A percentile compares a stretch with the other conserved stretches of the same genome.
Evolutionary conservation across 1,140 invertebrate genomes (phyloP).

Genomic region (Galleria mellonella): DNA sequence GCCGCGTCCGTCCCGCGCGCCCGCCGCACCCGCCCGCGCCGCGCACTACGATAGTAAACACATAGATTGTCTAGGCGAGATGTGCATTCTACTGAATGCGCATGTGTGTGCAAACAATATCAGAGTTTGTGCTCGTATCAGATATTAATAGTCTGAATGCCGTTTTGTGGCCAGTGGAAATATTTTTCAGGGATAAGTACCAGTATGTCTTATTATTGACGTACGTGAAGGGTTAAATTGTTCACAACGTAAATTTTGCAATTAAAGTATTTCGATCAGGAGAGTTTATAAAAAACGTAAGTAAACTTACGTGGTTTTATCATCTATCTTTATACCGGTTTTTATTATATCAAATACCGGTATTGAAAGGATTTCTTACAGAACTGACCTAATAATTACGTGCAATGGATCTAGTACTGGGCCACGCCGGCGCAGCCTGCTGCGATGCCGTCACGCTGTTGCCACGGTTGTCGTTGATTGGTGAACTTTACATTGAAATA

Average conservation of each 20-base stretch:
- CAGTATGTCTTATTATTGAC: slow-evolving; percentile 5
- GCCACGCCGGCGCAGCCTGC: no score
- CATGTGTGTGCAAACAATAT: slow-evolving; percentile 5
- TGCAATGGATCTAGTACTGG: no score
- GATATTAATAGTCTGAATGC: slow-evolving; percentile 21
- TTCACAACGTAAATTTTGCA: no score
- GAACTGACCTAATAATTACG: no score
- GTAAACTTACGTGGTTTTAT: no score
- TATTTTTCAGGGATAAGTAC: slow-evolving; percentile 27
- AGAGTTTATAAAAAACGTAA: no score
- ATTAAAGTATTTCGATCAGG: no score
- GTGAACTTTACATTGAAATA: slow-evolving; percentile 23
- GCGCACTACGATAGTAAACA: slow-evolving; percentile 30
- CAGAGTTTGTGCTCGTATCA: slow-evolving; percentile 2
- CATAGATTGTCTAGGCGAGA: slow-evolving; percentile 26
- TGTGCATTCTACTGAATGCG: slow-evolving; percentile 13
- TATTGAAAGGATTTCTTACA: no score
- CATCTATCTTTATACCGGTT: no score
- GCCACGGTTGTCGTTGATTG: slow-evolving; percentile 1
- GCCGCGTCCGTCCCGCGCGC: slow-evolving; percentile 17
- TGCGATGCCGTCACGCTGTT: neutral
- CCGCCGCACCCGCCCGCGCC: slow-evolving; percentile 15
- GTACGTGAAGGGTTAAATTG: neutral
- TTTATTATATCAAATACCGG: no score
- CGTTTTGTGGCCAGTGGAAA: slow-evolving; percentile 17